Conservation (phyloP, 2,113 vertebrate species). For the Gavia stellata region DNA sequence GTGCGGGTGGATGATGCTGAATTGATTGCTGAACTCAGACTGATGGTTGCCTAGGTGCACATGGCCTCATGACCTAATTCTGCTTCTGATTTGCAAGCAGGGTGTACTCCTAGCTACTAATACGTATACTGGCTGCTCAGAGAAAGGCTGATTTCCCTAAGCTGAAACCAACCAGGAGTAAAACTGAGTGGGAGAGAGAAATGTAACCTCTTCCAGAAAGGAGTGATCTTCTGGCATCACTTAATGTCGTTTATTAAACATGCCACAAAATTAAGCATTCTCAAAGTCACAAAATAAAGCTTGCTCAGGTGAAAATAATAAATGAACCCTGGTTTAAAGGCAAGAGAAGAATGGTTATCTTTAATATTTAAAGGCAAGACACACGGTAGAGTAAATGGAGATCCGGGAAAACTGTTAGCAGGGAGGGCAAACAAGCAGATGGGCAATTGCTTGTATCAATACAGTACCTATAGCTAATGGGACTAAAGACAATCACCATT, state of each 20-base stretch:
- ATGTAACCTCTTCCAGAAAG: background rate
- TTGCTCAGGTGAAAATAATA: background rate
- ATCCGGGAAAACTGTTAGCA: background rate
- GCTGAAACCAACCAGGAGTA: background rate
- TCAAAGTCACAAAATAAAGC: background rate
- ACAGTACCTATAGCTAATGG: background rate
- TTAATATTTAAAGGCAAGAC: background rate
- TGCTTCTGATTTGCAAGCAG: background rate
- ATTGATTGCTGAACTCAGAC: slow-evolving; percentile 19
- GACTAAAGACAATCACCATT: background rate
- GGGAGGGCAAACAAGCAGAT: background rate
- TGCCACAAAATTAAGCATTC: background rate
- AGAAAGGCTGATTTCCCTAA: background rate
- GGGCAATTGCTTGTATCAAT: background rate
- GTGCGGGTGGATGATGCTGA: background rate
- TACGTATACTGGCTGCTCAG: background rate
- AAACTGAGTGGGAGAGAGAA: background rate
- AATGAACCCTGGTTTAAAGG: background rate
- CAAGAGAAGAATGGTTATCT: background rate
- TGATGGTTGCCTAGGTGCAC: slow-evolving; percentile 11
- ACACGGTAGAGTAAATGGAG: background rate
- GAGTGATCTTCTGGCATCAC: background rate
- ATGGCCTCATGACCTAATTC: slow-evolving; percentile 53
- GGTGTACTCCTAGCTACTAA: background rate
- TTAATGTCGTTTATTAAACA: background rate